These are phyloP conservation scores for Electrophaes corylata DNA, from an alignment of 2,888 invertebrate genomes.

Conservation along the genomic window DNA sequence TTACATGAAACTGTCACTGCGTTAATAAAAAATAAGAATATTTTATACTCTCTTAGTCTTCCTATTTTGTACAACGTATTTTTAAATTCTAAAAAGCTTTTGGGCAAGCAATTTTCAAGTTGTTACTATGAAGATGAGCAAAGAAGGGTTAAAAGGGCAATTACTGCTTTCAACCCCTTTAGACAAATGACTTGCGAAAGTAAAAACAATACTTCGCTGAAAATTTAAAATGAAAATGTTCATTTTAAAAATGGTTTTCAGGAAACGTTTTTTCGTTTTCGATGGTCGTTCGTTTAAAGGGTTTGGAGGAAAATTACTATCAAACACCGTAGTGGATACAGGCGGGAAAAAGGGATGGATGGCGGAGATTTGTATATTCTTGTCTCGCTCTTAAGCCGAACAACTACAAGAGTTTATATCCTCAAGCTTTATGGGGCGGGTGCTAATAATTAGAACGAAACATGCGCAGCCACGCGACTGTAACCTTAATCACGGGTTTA, in stretches of 20 bases:
- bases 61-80: background rate
- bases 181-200: constrained; percentile 5
- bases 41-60: no score
- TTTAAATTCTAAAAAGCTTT: background rate
- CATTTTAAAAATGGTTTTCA: background rate
- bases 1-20: background rate
- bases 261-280: constrained; percentile 5
- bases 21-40: background rate
- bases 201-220: background rate
- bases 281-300: constrained; percentile 8
- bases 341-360: constrained; percentile 41
- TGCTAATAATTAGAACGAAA: constrained; percentile 78
- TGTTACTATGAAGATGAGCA: constrained; percentile 58
- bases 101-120: constrained; percentile 50
- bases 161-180: constrained; percentile 47
- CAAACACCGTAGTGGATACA: constrained; percentile 50
- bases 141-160: constrained; percentile 62
- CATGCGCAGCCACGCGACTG: constrained; percentile 79
- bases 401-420: constrained; percentile 60
- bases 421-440: constrained; percentile 63
- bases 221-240: background rate
- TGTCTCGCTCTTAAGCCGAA: constrained; percentile 53
- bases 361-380: constrained; percentile 40
- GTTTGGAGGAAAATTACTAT: constrained; percentile 51
- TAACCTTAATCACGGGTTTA: constrained; percentile 59